These are phyloP conservation scores for Camponotus fellah DNA, from an alignment of 2,888 invertebrate species.

Conservation along the genomic window DNA sequence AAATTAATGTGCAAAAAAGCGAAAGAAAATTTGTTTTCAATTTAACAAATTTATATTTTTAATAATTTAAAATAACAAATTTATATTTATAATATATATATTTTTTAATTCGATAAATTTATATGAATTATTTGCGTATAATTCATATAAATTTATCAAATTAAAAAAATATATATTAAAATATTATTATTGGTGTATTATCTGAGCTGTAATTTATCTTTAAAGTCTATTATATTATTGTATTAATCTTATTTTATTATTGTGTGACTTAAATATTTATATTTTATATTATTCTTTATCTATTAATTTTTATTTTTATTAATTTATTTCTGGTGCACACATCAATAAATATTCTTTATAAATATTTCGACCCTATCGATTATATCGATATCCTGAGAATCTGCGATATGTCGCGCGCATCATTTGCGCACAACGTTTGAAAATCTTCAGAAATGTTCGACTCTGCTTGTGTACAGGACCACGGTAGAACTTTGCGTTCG, in stretches of 20 bases:
- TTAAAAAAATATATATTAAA: background rate
- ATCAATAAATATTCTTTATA: background rate
- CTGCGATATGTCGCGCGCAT: background rate
- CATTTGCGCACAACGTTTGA: background rate
- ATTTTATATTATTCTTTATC: background rate
- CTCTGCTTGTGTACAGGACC: background rate
- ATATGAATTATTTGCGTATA: too few species aligned
- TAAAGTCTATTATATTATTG: background rate
- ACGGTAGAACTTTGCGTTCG: background rate
- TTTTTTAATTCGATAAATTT: too few species aligned
- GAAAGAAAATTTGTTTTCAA: background rate
- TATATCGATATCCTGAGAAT: background rate
- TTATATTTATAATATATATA: too few species aligned
- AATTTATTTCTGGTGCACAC: background rate
- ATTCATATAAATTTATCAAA: background rate
- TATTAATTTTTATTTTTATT: background rate
- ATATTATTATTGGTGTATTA: background rate
- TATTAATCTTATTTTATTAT: background rate
- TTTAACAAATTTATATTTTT: too few species aligned
- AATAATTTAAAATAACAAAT: too few species aligned
- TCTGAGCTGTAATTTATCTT: background rate
- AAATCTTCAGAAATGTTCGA: background rate
- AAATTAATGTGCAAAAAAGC: background rate
- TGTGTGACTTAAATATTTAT: background rate
- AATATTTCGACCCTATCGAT: background rate